Conservation (phyloP, 2,888 invertebrate species). For the Papilio gigon region DNA sequence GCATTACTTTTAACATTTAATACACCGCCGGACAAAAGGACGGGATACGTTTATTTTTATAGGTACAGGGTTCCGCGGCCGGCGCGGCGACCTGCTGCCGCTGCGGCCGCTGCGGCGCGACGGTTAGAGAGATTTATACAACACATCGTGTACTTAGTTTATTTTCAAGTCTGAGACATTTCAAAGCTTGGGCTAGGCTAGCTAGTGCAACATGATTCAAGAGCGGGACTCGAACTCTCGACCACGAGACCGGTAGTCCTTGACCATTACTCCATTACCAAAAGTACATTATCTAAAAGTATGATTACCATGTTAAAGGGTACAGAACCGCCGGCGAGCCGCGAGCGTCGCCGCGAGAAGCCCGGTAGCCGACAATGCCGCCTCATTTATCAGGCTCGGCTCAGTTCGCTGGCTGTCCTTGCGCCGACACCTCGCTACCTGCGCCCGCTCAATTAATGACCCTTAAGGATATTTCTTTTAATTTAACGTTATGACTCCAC, state of each 20-base stretch:
- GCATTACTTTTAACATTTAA: slow-evolving; percentile 52
- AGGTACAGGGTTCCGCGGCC: slow-evolving; percentile 46
- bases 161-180: background rate
- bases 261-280: no score
- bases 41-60: slow-evolving; percentile 50
- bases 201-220: background rate
- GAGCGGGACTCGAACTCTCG: background rate
- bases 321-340: slow-evolving; percentile 31
- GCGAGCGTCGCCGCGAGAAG: slow-evolving; percentile 46
- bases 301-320: background rate
- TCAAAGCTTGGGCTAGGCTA: background rate
- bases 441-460: slow-evolving; percentile 52
- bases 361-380: slow-evolving; percentile 58
- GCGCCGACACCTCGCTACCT: slow-evolving; percentile 43
- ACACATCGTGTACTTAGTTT: background rate
- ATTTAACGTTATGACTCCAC: slow-evolving; percentile 27
- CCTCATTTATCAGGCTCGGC: slow-evolving; percentile 53
- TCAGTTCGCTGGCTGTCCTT: slow-evolving; percentile 42
- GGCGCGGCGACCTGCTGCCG: background rate
- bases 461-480: slow-evolving; percentile 32
- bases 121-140: background rate
- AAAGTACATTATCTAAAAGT: no score
- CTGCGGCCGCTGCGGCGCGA: background rate
- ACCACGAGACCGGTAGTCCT: background rate
- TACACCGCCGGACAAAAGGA: slow-evolving; percentile 53